A percentile compares a stretch with the other conserved stretches of the same genome.
Evolutionary conservation across 2,888 invertebrate genomes (phyloP).

Genomic region (Drosophila pegasa): DNA sequence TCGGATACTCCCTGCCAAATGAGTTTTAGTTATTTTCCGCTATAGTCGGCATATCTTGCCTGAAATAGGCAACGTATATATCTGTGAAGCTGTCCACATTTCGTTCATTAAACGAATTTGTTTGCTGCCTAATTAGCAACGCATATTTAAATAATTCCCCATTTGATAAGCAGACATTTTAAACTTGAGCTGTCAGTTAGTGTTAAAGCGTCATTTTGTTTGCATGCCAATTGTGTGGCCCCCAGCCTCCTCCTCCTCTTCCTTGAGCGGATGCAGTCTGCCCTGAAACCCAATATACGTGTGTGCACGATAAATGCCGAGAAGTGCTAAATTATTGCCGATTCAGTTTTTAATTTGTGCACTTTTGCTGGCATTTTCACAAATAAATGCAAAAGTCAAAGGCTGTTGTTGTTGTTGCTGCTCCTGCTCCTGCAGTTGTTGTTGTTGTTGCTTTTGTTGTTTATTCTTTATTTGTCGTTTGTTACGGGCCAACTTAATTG

Average conservation of each 20-base stretch:
- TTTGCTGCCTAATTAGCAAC: slow-evolving; percentile 80
- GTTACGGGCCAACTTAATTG: slow-evolving; percentile 63
- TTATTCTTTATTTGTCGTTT: slow-evolving; percentile 40
- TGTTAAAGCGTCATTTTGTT: slow-evolving; percentile 79
- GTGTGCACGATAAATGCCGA: slow-evolving; percentile 59
- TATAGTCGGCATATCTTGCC: background rate
- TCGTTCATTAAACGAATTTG: slow-evolving; percentile 66
- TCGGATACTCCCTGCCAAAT: background rate
- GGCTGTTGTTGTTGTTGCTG: slow-evolving; percentile 2
- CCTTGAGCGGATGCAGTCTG: background rate
- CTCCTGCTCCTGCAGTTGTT: slow-evolving; percentile 12
- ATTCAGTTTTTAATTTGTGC: slow-evolving; percentile 79
- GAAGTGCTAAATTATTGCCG: slow-evolving; percentile 80
- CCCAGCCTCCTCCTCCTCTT: background rate
- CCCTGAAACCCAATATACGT: slow-evolving; percentile 1
- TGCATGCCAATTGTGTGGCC: slow-evolving; percentile 56
- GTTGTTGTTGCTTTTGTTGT: slow-evolving; percentile 16
- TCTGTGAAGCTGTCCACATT: slow-evolving; percentile 26
- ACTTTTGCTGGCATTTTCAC: slow-evolving; percentile 65
- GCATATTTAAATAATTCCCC: slow-evolving; percentile 81
- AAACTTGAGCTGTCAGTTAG: slow-evolving; percentile 81
- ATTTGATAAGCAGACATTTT: slow-evolving; percentile 82
- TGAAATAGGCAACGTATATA: slow-evolving; percentile 20
- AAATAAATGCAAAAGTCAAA: slow-evolving; percentile 76
- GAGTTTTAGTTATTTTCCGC: background rate